These are phyloP conservation scores for Trichosurus vulpecula DNA, from an alignment of 2,797 vertebrate genomes.

Conservation along the genomic window DNA sequence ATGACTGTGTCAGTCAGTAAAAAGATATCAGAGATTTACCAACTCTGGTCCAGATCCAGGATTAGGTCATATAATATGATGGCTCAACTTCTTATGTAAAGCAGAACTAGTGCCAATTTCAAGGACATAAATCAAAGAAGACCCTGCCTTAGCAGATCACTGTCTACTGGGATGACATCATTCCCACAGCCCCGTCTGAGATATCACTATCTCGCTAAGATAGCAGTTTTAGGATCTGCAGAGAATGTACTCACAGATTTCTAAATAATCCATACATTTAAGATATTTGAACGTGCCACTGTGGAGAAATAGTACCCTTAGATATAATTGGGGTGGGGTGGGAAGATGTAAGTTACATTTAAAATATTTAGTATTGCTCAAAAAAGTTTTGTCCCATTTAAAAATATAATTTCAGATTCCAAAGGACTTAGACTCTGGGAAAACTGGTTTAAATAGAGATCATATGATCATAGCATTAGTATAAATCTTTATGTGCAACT, in stretches of 20 bases:
- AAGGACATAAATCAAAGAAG: background rate
- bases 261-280: background rate
- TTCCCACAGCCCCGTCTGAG: background rate
- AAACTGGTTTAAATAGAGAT: background rate
- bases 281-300: background rate
- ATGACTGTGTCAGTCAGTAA: conserved; percentile 18
- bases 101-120: background rate
- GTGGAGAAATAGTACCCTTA: background rate
- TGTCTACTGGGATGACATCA: rapidly evolving
- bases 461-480: background rate
- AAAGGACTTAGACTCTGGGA: background rate
- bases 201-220: background rate
- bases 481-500: background rate
- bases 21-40: conserved; percentile 36
- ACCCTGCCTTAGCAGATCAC: background rate
- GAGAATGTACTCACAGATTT: background rate
- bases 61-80: conserved; percentile 4
- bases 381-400: conserved; percentile 13
- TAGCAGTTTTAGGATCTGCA: background rate
- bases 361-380: background rate
- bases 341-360: background rate
- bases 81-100: conserved; percentile 45
- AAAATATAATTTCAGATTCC: background rate
- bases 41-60: conserved; percentile 24
- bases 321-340: background rate